Conservation (phyloP, 2,797 vertebrate species). For the Poecilia picta region DNA sequence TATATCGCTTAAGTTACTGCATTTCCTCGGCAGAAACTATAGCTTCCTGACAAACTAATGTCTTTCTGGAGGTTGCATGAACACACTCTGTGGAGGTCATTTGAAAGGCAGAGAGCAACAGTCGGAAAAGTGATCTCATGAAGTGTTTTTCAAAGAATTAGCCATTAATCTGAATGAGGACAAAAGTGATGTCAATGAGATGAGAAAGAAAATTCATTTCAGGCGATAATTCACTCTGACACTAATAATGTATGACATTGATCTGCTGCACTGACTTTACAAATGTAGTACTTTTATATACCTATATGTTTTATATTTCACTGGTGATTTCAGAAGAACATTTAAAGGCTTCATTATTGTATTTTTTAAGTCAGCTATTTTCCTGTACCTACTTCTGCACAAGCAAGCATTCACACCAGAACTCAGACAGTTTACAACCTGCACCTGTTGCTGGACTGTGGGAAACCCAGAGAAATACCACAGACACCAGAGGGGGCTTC, state of each 20-base stretch:
- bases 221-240: too few species aligned
- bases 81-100: not conserved
- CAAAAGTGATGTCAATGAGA: not conserved
- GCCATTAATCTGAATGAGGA: not conserved
- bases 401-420: too few species aligned
- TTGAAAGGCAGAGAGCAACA: not conserved
- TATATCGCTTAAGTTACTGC: constrained; percentile 68
- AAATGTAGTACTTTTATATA: not conserved
- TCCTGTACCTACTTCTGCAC: not conserved
- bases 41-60: constrained; percentile 7
- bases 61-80: constrained; percentile 5
- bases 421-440: not conserved
- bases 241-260: not conserved
- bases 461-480: not conserved
- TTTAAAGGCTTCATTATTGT: not conserved
- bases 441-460: not conserved
- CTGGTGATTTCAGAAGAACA: too few species aligned
- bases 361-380: not conserved
- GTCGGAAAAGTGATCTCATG: not conserved
- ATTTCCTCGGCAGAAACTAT: constrained; percentile 46
- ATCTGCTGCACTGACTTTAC: not conserved
- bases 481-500: not conserved
- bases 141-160: not conserved
- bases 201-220: not conserved
- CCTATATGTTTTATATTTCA: not conserved